Percentiles rank a stretch among this genome's conserved stretches.
Conservation (phyloP, 2,797 vertebrate genomes). For the Falco cherrug region DNA sequence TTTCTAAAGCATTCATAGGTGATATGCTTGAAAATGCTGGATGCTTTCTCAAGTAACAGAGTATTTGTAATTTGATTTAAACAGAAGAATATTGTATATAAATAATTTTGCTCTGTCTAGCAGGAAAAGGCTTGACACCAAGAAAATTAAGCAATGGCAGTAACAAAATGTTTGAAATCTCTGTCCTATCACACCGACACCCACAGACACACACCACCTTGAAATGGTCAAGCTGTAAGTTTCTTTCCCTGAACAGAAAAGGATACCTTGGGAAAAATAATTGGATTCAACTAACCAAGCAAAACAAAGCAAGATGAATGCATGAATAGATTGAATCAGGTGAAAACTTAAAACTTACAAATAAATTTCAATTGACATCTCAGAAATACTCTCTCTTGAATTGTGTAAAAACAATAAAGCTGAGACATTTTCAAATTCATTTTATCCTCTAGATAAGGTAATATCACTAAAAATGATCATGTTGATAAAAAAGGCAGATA, state of each 20-base stretch:
- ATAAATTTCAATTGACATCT: neutral
- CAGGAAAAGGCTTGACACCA: neutral
- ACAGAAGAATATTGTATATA: neutral
- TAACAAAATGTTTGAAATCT: neutral
- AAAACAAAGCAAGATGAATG: neutral
- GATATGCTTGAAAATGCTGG: neutral
- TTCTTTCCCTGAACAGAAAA: neutral
- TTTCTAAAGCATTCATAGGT: neutral
- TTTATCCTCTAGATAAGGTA: neutral
- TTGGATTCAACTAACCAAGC: neutral
- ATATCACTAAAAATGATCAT: neutral
- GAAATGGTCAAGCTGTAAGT: neutral
- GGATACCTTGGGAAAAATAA: neutral
- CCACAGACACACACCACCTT: neutral
- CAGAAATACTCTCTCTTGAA: neutral
- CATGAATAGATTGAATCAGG: neutral
- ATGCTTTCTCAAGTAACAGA: neutral
- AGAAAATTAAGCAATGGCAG: neutral
- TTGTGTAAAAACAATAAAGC: neutral
- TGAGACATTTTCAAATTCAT: neutral
- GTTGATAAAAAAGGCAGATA: neutral
- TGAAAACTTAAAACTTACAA: neutral
- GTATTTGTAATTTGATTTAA: neutral
- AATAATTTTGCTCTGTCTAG: neutral
- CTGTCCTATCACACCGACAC: neutral